Evolutionary conservation across 2,113 vertebrate genomes (phyloP).

Genomic region (Cebidichthys violaceus): DNA sequence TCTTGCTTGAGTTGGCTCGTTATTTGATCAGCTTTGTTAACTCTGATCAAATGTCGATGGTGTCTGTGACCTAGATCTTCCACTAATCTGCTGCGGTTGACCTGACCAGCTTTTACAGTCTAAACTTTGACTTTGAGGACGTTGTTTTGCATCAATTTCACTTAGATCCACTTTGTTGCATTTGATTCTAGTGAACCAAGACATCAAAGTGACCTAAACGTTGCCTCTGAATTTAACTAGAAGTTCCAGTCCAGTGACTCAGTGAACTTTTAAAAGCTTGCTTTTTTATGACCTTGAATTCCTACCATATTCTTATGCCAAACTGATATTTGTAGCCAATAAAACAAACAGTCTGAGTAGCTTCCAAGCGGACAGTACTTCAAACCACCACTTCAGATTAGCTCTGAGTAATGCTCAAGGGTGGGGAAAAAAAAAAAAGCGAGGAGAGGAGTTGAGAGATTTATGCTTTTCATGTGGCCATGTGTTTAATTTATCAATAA

Average conservation of each 20-base stretch:
- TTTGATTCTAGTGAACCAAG: conserved; percentile 41
- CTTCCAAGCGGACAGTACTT: conserved; percentile 38
- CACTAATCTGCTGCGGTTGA: conserved; percentile 44
- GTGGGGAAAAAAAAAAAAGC: conserved; percentile 24
- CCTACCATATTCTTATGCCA: conserved; percentile 17
- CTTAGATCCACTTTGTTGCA: conserved; percentile 19
- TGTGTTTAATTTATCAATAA: conserved; percentile 83
- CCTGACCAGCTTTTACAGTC: conserved; percentile 41
- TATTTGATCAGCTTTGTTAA: conserved; percentile 73
- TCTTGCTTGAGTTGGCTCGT: conserved; percentile 32
- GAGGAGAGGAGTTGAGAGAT: conserved; percentile 60
- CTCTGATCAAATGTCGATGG: conserved; percentile 60
- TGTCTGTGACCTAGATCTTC: conserved; percentile 52
- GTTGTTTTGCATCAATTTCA: conserved; percentile 33
- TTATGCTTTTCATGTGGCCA: conserved; percentile 75
- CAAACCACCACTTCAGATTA: conserved; percentile 54
- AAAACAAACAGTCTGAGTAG: conserved; percentile 41
- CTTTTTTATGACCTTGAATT: conserved; percentile 32
- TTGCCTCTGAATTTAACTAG: conserved; percentile 46
- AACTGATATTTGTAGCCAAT: conserved; percentile 26
- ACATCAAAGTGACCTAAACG: conserved; percentile 55
- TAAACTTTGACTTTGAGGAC: conserved; percentile 43
- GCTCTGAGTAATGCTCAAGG: conserved; percentile 52
- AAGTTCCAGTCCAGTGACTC: conserved; percentile 41
- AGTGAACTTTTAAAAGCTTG: conserved; percentile 29